These are phyloP conservation scores for Parochlus steinenii DNA, from an alignment of 2,888 invertebrate genomes.

Conservation along the genomic window DNA sequence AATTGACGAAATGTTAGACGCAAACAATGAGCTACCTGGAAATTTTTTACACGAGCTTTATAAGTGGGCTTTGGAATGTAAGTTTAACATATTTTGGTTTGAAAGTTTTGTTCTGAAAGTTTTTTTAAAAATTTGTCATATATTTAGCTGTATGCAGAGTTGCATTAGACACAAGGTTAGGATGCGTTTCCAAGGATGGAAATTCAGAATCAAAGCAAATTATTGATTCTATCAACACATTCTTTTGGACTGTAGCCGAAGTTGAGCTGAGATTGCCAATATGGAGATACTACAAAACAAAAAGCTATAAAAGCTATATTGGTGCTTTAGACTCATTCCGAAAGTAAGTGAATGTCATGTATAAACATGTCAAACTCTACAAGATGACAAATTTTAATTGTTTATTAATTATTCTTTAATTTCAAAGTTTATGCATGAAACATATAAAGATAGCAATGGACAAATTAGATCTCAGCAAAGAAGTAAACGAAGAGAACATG, in stretches of 20 bases:
- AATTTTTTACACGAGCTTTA: slow-evolving; percentile 54
- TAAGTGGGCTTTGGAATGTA: slow-evolving; percentile 72
- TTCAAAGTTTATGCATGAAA: slow-evolving; percentile 37
- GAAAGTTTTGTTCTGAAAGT: not conserved
- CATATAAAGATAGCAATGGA: slow-evolving; percentile 37
- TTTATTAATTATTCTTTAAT: slow-evolving; percentile 11
- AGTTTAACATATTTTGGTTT: slow-evolving; percentile 26
- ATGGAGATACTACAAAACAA: slow-evolving; percentile 56
- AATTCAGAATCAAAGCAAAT: slow-evolving; percentile 55
- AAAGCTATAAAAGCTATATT: slow-evolving; percentile 52
- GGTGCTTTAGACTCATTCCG: slow-evolving; percentile 55
- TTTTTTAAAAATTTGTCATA: not conserved
- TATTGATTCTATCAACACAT: slow-evolving; percentile 58
- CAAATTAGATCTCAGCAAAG: slow-evolving; percentile 25
- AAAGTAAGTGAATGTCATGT: slow-evolving; percentile 33
- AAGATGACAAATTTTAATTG: no score
- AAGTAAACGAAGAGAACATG: slow-evolving; percentile 30
- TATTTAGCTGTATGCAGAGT: slow-evolving; percentile 60
- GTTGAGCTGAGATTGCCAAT: slow-evolving; percentile 57
- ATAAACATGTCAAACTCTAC: no score
- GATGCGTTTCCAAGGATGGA: slow-evolving; percentile 43
- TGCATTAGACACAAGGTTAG: slow-evolving; percentile 63
- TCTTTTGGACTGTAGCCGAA: slow-evolving; percentile 60
- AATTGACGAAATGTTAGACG: slow-evolving; percentile 42
- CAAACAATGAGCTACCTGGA: slow-evolving; percentile 44